These are phyloP conservation scores for Napeogenes inachia DNA, from an alignment of 2,888 invertebrate genomes.

Conservation along the genomic window DNA sequence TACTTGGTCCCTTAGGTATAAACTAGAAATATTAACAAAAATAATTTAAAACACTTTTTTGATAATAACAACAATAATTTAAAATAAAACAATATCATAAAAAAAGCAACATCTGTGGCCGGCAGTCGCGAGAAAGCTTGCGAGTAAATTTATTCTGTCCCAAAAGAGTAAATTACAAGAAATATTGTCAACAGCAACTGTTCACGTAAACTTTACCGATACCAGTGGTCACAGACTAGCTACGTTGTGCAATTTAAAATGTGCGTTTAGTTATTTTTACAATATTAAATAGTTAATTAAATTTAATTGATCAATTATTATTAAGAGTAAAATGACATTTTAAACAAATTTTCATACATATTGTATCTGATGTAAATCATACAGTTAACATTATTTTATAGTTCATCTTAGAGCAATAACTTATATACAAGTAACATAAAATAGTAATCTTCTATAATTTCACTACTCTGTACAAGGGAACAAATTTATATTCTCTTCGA, in stretches of 20 bases:
- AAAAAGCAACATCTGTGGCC: conserved; percentile 53
- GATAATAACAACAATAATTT: conserved; percentile 11
- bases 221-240: not conserved
- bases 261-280: too few relatives aligned
- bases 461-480: conserved; percentile 1
- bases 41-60: too few relatives aligned
- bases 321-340: too few relatives aligned
- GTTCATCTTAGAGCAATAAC: not conserved
- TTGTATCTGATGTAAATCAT: too few relatives aligned
- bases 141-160: conserved; percentile 63
- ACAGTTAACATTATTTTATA: not conserved
- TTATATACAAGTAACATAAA: not conserved
- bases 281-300: too few relatives aligned
- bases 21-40: too few relatives aligned
- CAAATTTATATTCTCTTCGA: conserved; percentile 36
- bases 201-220: conserved; percentile 22
- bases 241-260: conserved; percentile 25
- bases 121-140: conserved; percentile 41
- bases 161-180: conserved; percentile 67
- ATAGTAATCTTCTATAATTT: not conserved
- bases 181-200: conserved; percentile 63
- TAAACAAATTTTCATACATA: too few relatives aligned
- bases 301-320: too few relatives aligned
- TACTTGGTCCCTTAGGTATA: too few relatives aligned
- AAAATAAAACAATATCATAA: conserved; percentile 27